A percentile compares a stretch with the other conserved stretches of the same genome.
Conservation (phyloP, 2,888 invertebrate species). For the Ophion slaviceki region DNA sequence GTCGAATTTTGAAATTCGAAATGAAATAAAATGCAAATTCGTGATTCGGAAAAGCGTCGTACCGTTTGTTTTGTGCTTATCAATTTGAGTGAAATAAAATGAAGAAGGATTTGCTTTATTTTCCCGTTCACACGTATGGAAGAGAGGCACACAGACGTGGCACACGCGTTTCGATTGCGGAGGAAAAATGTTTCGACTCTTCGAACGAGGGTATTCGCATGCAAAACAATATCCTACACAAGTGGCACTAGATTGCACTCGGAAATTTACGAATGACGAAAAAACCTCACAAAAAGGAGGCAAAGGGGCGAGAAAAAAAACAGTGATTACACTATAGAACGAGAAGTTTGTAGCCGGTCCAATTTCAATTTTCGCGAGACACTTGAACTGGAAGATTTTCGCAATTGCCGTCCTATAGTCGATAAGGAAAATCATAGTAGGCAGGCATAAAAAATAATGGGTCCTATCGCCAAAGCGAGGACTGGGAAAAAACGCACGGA, state of each 20-base stretch:
- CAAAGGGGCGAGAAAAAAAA: background rate
- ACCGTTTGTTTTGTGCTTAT: too few species aligned
- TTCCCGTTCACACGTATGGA: too few species aligned
- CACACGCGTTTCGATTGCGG: too few species aligned
- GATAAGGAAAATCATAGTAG: slow-evolving; percentile 2
- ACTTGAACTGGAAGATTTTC: slow-evolving; percentile 2
- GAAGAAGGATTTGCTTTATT: too few species aligned
- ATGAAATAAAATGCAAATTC: too few species aligned
- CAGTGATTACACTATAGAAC: background rate
- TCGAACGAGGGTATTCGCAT: background rate
- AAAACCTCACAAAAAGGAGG: background rate
- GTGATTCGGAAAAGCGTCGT: too few species aligned
- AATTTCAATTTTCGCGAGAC: background rate
- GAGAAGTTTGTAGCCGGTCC: background rate
- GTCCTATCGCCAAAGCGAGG: background rate
- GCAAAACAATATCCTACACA: background rate
- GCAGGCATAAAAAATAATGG: background rate
- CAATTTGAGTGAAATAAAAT: too few species aligned
- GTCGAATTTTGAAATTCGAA: too few species aligned
- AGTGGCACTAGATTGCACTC: background rate
- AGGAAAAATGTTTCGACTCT: background rate
- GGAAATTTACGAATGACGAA: background rate
- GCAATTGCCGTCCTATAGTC: background rate
- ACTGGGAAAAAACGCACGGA: background rate
- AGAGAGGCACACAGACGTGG: too few species aligned